Evolutionary conservation across 2,113 vertebrate genomes (phyloP), one percentile per base, ranked within the genome.

Genomic region (Clarias batrachus): DNA sequence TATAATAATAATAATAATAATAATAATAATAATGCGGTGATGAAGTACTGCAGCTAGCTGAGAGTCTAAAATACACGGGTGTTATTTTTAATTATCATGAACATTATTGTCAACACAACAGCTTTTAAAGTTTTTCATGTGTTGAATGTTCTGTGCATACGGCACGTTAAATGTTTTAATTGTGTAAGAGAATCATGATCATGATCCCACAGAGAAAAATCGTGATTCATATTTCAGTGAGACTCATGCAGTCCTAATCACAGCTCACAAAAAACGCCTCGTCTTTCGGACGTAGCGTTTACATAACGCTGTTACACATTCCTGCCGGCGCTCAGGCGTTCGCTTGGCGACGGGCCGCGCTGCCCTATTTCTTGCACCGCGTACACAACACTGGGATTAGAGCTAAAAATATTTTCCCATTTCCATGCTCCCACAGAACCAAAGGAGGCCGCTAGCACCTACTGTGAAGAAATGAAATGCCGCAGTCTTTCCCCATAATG

Each of bases 371-470:
- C 82, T 33, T 71, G 16, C 59, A 82, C 37, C 4, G 12, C 68
- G 71, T 87, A 57, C 85, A 86, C 73, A 41, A 74, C 59, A n/a
- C 48, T 59, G 77, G 82, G 86, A 91, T 89, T 89, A 86, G 74
- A 30, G 37, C 87, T 89, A 87, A 89, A 90, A 90, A 85, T 85
- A 90, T 86, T 54, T 88, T 71, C 65, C 74, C 71, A 80, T 71
- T 84, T 77, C 54, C 73, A 82, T 13, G 62, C 76, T 2, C 25
- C 66, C 74, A 73, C 23, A 60, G 57, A 85, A 62, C 60, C 12
- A 57, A 62, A 65, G 74, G 66, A 60, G 27, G 65, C 81, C 78
- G 80, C 82, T 63, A 37, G 56, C 13, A 33, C 57, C 63, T 41
- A 65, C 41, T 60, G 62, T 85, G 56, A 70, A 63, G 81, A 86